phyloP scores from a whole-genome alignment of 2,888 invertebrate genomes.

The Malachius bipustulatus region DNA sequence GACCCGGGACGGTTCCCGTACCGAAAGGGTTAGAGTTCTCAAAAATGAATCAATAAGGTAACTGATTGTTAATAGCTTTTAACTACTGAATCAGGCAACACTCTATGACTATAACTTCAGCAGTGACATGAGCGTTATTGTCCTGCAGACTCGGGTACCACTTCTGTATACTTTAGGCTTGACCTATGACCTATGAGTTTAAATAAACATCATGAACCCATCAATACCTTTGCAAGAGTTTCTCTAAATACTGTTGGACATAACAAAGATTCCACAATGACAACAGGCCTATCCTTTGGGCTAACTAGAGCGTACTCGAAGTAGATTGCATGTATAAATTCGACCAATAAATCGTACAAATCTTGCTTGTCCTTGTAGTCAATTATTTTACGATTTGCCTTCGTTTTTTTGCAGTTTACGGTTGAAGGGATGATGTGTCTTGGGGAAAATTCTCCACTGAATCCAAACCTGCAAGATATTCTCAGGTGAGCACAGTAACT shows the following conservation, averaged over 20 bases:
- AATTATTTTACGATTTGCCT: conserved; percentile 45
- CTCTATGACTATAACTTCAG: no score
- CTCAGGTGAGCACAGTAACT: no score
- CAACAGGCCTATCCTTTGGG: conserved; percentile 85
- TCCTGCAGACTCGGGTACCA: no score
- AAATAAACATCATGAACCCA: no score
- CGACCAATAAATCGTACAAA: conserved; percentile 73
- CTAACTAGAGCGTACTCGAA: conserved; percentile 86
- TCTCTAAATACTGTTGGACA: conserved; percentile 73
- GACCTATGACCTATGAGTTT: no score
- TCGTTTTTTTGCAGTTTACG: conserved; percentile 52
- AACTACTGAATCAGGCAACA: no score
- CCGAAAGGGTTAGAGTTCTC: no score
- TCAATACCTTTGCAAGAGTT: conserved; percentile 78
- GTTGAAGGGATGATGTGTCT: conserved; percentile 76
- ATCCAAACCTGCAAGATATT: conserved; percentile 61
- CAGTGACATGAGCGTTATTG: no score
- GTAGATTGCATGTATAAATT: conserved; percentile 78
- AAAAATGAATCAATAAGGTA: no score
- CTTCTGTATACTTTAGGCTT: no score
- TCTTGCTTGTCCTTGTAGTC: conserved; percentile 54
- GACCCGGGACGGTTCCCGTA: no score
- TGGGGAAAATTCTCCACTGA: conserved; percentile 80
- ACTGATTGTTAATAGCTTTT: no score
- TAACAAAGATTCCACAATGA: conserved; percentile 83